Percentiles rank a stretch among this genome's conserved stretches.
These are phyloP conservation scores for Anoplophora glabripennis DNA, from an alignment of 1,140 invertebrate genomes.

Conservation along the genomic window DNA sequence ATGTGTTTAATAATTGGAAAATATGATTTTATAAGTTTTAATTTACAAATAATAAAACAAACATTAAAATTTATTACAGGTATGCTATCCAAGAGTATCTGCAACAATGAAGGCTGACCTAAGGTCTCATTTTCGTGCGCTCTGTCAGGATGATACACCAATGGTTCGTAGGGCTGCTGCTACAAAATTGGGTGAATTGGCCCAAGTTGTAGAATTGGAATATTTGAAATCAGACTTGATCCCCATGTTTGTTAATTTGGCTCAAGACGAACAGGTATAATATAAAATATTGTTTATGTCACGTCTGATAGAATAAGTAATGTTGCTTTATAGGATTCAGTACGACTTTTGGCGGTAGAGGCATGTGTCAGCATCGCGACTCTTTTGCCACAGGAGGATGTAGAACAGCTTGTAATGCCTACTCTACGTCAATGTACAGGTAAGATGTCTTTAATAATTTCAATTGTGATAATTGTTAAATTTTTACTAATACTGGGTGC, in stretches of 20 bases:
- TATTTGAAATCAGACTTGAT: constrained; percentile 96
- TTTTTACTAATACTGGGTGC: too few species aligned
- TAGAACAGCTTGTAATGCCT: constrained; percentile 91
- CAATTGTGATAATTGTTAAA: too few species aligned
- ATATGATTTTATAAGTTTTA: too few species aligned
- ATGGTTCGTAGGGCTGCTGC: constrained; percentile 98
- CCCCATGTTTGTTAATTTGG: constrained; percentile 93
- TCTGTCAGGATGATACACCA: constrained; percentile 98
- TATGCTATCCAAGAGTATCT: constrained; percentile 72
- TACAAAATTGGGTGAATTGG: constrained; percentile 97
- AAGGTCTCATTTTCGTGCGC: constrained; percentile 84
- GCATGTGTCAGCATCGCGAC: constrained; percentile 95
- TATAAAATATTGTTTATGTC: background rate
- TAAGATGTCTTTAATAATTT: constrained; percentile 19
- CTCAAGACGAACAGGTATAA: constrained; percentile 85
- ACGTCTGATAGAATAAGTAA: background rate
- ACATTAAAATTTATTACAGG: constrained; percentile 34
- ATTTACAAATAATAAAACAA: too few species aligned
- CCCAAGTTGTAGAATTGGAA: constrained; percentile 95
- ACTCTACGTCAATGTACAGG: constrained; percentile 88
- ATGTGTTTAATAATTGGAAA: too few species aligned
- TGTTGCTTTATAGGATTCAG: constrained; percentile 77
- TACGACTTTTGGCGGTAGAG: constrained; percentile 95
- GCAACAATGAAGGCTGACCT: constrained; percentile 72
- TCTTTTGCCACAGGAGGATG: constrained; percentile 81